Conservation (phyloP, 1,140 invertebrate species). For the Lucilia sericata region DNA sequence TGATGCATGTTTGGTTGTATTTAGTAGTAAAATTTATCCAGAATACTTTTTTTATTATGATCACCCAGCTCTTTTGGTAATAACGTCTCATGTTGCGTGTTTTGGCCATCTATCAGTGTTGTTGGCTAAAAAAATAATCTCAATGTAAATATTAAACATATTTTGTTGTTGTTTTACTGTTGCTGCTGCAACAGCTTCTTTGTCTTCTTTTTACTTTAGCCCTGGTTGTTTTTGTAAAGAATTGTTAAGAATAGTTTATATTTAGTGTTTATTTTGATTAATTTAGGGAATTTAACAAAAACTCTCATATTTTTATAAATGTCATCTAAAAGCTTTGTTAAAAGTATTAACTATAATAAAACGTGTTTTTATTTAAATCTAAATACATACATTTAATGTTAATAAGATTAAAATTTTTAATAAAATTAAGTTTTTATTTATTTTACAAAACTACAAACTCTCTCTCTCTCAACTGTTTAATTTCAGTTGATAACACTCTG, state of each 20-base stretch:
- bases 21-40: background rate
- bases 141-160: background rate
- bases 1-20: conserved; percentile 7
- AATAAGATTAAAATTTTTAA: too few species aligned
- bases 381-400: too few species aligned
- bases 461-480: too few species aligned
- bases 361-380: too few species aligned
- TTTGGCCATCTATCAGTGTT: conserved; percentile 20
- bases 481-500: background rate
- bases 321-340: background rate
- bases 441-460: too few species aligned
- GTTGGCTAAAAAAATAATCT: background rate
- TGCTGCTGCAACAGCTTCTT: background rate
- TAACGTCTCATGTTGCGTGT: conserved; percentile 16
- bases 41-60: background rate
- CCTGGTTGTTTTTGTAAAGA: background rate
- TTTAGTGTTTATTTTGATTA: background rate
- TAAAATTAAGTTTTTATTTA: too few species aligned
- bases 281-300: background rate
- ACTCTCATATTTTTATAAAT: background rate
- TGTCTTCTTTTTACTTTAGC: background rate
- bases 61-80: background rate
- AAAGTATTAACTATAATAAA: background rate
- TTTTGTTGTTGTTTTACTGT: background rate
- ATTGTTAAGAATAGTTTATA: background rate